These are phyloP conservation scores for Loriculus beryllinus DNA, from an alignment of 2,797 vertebrate genomes.

Conservation along the genomic window DNA sequence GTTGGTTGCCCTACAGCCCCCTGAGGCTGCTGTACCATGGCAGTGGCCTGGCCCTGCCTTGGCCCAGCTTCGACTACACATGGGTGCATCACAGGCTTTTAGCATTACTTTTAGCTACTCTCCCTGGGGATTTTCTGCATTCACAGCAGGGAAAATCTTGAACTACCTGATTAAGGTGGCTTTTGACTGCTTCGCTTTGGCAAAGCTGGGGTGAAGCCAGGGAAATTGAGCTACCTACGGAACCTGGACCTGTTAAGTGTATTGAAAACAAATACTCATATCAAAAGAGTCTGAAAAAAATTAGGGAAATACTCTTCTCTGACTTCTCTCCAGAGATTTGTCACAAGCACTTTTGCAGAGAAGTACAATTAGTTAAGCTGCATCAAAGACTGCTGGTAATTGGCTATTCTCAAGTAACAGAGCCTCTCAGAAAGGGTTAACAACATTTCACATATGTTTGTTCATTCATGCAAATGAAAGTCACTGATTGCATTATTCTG, in stretches of 20 bases:
- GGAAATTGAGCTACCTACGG: background rate
- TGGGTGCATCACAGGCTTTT: background rate
- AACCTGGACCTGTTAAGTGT: fast-evolving
- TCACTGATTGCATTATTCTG: background rate
- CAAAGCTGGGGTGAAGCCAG: background rate
- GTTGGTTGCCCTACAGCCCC: background rate
- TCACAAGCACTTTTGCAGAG: background rate
- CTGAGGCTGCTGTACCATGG: background rate
- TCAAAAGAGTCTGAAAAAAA: background rate
- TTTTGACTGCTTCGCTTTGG: background rate
- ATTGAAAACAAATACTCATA: background rate
- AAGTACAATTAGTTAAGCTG: background rate
- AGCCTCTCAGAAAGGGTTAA: background rate
- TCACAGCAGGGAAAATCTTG: background rate
- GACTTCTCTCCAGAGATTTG: background rate
- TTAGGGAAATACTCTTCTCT: background rate
- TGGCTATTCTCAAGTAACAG: background rate
- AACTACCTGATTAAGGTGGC: background rate
- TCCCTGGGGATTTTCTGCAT: background rate
- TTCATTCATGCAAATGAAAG: background rate
- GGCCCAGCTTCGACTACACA: background rate
- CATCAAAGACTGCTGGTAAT: background rate
- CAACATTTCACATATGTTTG: background rate
- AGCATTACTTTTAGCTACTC: background rate
- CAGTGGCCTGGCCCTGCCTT: background rate